A percentile compares a stretch with the other conserved stretches of the same genome.
Evolutionary conservation across 2,888 invertebrate species (phyloP).

Genomic region (Plebejus melissa): DNA sequence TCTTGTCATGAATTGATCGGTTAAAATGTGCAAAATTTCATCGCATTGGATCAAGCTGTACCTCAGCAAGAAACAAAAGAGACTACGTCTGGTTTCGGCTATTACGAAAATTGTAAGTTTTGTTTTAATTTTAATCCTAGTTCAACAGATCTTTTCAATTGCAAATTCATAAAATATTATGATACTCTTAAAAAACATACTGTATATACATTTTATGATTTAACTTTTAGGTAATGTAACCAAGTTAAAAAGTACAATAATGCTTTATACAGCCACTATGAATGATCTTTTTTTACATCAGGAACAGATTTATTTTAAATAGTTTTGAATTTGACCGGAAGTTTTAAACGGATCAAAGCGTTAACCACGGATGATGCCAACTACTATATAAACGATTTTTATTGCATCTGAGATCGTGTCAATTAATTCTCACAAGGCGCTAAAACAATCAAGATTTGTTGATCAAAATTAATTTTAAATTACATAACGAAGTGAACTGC

Average conservation of each 20-base stretch:
- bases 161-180: too few relatives aligned
- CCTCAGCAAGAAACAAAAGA: constrained; percentile 12
- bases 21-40: constrained; percentile 8
- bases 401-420: neutral
- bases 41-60: constrained; percentile 8
- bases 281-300: too few relatives aligned
- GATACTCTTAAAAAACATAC: too few relatives aligned
- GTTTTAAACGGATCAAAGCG: constrained; percentile 10
- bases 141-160: too few relatives aligned
- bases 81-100: neutral
- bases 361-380: constrained; percentile 7
- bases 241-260: neutral
- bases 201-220: neutral
- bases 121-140: neutral
- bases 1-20: neutral
- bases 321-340: constrained; percentile 11
- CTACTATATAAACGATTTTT: constrained; percentile 18
- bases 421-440: neutral
- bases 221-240: neutral
- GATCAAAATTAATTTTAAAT: neutral
- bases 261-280: neutral
- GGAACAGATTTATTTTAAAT: neutral
- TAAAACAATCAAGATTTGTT: neutral
- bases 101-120: neutral
- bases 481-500: neutral